These are phyloP conservation scores for Azorinus chamasolen DNA, from an alignment of 2,888 invertebrate genomes.

Conservation along the genomic window DNA sequence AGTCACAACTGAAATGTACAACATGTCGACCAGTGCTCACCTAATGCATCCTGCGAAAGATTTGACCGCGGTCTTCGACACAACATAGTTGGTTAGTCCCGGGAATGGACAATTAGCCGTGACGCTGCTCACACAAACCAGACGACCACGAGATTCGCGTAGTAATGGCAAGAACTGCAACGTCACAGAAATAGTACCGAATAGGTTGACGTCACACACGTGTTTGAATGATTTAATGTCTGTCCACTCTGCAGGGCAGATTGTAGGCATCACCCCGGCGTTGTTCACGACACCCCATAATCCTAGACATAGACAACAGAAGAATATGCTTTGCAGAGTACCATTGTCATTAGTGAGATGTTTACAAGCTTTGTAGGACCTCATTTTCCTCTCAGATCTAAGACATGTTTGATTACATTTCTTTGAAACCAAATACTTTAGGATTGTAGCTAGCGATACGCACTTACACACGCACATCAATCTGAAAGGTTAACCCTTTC, in stretches of 20 bases:
- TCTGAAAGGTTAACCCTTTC: no score
- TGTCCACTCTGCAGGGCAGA: constrained; percentile 83
- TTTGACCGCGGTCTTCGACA: constrained; percentile 80
- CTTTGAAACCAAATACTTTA: no score
- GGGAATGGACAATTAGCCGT: constrained; percentile 69
- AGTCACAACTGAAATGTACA: no score
- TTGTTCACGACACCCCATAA: constrained; percentile 83
- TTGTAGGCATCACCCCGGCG: constrained; percentile 75
- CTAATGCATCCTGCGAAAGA: constrained; percentile 78
- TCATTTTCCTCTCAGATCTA: no score
- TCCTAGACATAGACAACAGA: constrained; percentile 59
- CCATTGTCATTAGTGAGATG: no score
- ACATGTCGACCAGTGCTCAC: no score
- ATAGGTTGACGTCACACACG: constrained; percentile 79
- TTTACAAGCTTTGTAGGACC: no score
- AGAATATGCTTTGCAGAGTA: no score
- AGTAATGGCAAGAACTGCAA: constrained; percentile 76
- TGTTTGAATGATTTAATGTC: constrained; percentile 79
- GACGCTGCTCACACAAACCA: constrained; percentile 78
- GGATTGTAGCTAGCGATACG: no score
- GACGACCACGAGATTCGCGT: constrained; percentile 71
- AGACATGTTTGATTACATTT: no score
- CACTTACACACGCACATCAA: no score
- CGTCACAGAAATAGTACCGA: constrained; percentile 82
- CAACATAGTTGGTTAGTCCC: constrained; percentile 69